Conservation (phyloP, 2,888 invertebrate species). For the Polydrusus cervinus region DNA sequence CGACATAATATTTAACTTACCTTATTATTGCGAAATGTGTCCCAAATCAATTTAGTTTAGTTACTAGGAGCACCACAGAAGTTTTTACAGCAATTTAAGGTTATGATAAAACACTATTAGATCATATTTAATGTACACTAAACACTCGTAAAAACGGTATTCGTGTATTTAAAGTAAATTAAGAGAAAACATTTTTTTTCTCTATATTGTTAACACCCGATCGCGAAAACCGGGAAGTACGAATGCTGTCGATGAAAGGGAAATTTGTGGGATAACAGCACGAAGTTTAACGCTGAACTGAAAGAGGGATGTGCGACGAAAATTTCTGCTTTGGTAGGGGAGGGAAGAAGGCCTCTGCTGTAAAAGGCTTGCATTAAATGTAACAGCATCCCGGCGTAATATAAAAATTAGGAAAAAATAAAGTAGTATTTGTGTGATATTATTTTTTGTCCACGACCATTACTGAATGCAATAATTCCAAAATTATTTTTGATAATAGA, state of each 20-base stretch:
- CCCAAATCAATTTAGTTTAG: not conserved
- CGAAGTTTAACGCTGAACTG: constrained; percentile 50
- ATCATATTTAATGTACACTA: constrained; percentile 7
- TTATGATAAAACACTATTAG: not conserved
- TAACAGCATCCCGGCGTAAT: not conserved
- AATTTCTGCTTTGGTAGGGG: constrained; percentile 46
- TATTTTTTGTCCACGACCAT: too few species aligned
- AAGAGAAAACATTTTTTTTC: not conserved
- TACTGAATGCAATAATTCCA: too few species aligned
- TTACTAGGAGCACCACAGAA: not conserved
- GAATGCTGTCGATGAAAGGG: constrained; percentile 10
- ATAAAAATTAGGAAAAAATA: too few species aligned
- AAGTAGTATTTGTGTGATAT: too few species aligned
- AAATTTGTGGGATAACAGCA: constrained; percentile 38
- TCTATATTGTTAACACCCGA: constrained; percentile 26
- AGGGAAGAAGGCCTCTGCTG: constrained; percentile 24
- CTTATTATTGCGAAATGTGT: not conserved
- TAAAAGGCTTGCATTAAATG: constrained; percentile 4
- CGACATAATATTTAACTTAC: not conserved
- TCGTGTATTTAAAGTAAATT: not conserved
- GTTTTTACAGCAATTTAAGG: not conserved
- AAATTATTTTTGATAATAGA: too few species aligned
- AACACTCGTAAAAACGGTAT: not conserved
- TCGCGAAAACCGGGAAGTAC: constrained; percentile 8
- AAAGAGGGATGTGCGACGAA: constrained; percentile 46